Evolutionary conservation across 2,113 vertebrate genomes (phyloP).

Genomic region (Notechis scutatus): DNA sequence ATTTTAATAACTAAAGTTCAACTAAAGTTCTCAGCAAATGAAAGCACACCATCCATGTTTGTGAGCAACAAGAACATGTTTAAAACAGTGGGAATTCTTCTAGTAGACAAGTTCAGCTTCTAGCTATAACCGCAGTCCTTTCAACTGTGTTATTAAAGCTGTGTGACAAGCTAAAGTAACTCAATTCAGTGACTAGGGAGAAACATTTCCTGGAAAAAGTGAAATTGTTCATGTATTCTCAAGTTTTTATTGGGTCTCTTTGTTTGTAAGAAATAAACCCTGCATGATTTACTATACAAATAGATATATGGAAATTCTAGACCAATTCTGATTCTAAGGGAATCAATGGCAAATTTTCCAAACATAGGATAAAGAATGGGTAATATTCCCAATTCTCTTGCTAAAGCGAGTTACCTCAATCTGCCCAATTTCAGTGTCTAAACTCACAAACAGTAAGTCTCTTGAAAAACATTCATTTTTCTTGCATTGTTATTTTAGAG

Average conservation of each 20-base stretch:
- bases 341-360: neutral
- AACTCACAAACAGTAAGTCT: neutral
- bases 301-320: neutral
- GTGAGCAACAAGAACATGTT: neutral
- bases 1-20: neutral
- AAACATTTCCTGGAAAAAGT: neutral
- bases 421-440: neutral
- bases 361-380: neutral
- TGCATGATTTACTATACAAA: neutral
- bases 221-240: neutral
- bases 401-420: neutral
- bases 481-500: neutral
- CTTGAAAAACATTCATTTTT: neutral
- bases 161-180: neutral
- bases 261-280: neutral
- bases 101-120: neutral
- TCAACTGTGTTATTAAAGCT: accelerated
- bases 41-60: neutral
- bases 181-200: neutral
- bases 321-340: neutral
- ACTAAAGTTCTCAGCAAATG: neutral
- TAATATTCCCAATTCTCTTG: neutral
- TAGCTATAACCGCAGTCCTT: neutral
- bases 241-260: too few species aligned
- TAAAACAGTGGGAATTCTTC: neutral